A percentile compares a stretch with the other conserved stretches of the same genome.
Conservation (phyloP, 64 coral and sea anemone genomes). For the Pocillopora damicornis region DNA sequence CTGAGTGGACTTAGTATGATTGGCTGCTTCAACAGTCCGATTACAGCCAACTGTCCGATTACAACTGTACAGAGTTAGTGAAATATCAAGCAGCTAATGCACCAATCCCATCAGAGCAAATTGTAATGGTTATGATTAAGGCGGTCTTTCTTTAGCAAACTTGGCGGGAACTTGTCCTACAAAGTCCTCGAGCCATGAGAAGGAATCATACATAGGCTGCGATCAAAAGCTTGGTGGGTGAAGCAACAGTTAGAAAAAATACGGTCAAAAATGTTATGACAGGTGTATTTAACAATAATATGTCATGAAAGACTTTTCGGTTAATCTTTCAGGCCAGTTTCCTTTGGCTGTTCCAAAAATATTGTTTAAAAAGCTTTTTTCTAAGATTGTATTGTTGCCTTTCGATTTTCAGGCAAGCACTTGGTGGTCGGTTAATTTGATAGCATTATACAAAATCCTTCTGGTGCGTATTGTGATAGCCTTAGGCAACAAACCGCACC, state of each 20-base stretch:
- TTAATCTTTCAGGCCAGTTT: background rate
- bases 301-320: no score
- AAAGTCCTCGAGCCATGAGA: no score
- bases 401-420: background rate
- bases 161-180: background rate
- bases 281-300: background rate
- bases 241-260: background rate
- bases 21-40: no score
- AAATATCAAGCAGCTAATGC: no score
- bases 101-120: no score
- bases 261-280: background rate
- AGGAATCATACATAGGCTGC: background rate
- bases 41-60: no score
- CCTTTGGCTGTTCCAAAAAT: background rate
- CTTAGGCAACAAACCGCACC: background rate
- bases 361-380: background rate
- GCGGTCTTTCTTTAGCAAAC: background rate
- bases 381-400: background rate
- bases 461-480: background rate
- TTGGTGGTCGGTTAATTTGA: constrained; percentile 10
- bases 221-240: constrained; percentile 21
- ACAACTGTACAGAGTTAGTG: no score
- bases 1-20: no score
- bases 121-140: no score
- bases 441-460: background rate